Evolutionary conservation across 2,888 invertebrate species (phyloP), one percentile per base, ranked within the genome.

Genomic region (Lasioglossum leucozonium): DNA sequence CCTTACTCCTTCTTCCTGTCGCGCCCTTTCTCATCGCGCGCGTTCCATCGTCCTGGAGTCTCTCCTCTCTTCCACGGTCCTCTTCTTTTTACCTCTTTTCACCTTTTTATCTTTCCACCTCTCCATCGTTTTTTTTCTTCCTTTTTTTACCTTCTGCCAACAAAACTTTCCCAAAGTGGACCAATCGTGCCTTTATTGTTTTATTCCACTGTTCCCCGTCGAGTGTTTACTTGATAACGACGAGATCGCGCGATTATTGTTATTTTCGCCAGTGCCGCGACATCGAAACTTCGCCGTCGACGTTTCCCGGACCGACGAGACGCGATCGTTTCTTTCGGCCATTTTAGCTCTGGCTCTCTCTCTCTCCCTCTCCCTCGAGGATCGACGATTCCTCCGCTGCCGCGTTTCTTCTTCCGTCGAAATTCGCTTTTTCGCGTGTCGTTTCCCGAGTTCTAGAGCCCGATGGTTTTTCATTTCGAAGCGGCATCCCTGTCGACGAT

Each of bases 131-230:
- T n/a, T n/a, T n/a, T n/a, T n/a, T 34, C 10, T 1, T 16, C 6
- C 18, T 30, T 55, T 55, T 55, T 69, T 6, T 30, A 71, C 73
- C 67, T 78, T 87, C 83, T 81, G 72, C 81, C 81, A 47, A 78
- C 67, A 84, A 84, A 84, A 79, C 81, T 86, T 84, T 37, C 44
- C 2, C 73, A 79, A 87, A 86, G 82, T 80, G 86, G 86, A 87
- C 86, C 86, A 86, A 82, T 86, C 79, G 79, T 72, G 51, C 16
- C 86, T 82, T 81, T 82, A 86, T 87, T 82, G 86, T 87, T 87
- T 86, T 79, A 86, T 79, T 51, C 82, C 77, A 77, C 77, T 82
- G 69, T 71, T 73, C 72, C 44, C 82, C 51, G 55, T 77, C 82
- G 30, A 78, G 84, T 84, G 84, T 84, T 84, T 84, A 84, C 84